Conservation (phyloP, 2,888 invertebrate genomes). For the Cyaniris semiargus region DNA sequence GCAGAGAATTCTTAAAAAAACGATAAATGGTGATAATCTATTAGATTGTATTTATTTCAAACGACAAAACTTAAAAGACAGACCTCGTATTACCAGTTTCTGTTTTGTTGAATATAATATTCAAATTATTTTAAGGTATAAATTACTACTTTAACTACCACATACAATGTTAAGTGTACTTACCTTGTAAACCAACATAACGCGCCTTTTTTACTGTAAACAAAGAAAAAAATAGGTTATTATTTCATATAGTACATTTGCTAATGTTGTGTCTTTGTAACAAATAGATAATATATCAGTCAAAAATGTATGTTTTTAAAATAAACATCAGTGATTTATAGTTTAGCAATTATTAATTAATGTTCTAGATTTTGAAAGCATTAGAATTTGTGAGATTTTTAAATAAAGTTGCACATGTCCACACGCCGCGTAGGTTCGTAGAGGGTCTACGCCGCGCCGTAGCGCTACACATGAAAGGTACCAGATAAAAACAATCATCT, state of each 20-base stretch:
- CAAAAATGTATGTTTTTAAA: no score
- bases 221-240: conserved; percentile 53
- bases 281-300: no score
- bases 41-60: no score
- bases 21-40: no score
- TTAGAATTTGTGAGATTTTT: no score
- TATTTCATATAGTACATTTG: neutral
- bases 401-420: neutral
- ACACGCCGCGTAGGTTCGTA: neutral
- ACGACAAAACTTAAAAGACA: no score
- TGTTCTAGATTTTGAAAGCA: no score
- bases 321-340: no score
- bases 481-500: no score
- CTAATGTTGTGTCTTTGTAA: no score
- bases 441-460: neutral
- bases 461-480: neutral
- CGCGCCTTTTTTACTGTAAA: conserved; percentile 95
- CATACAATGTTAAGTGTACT: conserved; percentile 50
- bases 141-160: neutral
- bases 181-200: conserved; percentile 91
- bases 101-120: neutral
- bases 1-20: no score
- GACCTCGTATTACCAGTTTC: neutral
- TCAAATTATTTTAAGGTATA: neutral
- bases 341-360: no score